These are phyloP conservation scores for Scatophagus argus DNA, from an alignment of 2,113 vertebrate genomes.

Conservation along the genomic window DNA sequence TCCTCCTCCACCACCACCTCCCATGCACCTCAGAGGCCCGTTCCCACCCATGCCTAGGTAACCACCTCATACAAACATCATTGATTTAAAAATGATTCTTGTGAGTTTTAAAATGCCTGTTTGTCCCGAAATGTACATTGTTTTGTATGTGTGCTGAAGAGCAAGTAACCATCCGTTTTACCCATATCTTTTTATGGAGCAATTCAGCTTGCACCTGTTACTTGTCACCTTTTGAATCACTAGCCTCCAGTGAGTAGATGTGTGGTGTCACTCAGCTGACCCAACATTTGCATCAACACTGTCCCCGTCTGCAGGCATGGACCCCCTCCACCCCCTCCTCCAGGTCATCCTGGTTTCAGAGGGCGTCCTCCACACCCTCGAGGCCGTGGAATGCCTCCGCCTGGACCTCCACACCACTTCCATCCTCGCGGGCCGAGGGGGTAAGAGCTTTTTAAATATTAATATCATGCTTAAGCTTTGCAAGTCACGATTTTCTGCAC, in stretches of 20 bases:
- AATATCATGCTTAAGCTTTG: constrained; percentile 25
- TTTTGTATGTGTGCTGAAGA: neutral
- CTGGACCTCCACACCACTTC: constrained; percentile 75
- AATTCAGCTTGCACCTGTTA: neutral
- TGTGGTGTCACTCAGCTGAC: neutral
- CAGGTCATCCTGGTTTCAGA: constrained; percentile 79
- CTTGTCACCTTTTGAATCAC: neutral
- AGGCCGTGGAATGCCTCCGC: constrained; percentile 72
- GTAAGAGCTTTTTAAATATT: constrained; percentile 76
- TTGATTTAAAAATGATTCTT: neutral
- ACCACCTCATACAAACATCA: neutral
- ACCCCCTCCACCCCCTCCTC: constrained; percentile 73
- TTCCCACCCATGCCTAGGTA: constrained; percentile 81
- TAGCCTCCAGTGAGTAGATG: neutral
- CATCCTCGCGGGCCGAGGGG: constrained; percentile 77
- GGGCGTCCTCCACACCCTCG: constrained; percentile 75
- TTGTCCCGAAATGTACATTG: neutral
- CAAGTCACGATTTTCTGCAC: constrained; percentile 22
- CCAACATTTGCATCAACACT: neutral
- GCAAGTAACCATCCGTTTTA: neutral
- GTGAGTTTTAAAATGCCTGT: neutral
- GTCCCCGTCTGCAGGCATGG: constrained; percentile 67
- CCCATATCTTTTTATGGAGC: neutral
- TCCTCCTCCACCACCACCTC: constrained; percentile 71
- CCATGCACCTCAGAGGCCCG: constrained; percentile 77